Base-by-base conservation (phyloP, 2,797 vertebrate species). In the Nyctalus aviator region DNA sequence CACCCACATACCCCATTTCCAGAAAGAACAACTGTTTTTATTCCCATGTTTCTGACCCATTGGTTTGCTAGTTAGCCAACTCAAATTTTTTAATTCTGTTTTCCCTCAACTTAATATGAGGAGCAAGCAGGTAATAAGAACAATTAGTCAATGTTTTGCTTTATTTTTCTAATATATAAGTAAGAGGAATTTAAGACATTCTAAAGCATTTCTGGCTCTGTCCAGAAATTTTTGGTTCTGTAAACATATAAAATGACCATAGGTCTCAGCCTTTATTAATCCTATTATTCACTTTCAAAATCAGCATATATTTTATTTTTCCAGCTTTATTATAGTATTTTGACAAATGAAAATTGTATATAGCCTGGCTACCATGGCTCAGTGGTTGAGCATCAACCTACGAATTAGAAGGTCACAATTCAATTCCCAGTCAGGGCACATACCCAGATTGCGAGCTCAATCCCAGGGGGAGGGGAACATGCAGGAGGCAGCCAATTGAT, bases 101-200 rank as follows among this genome's bases (percentile, higher is more conserved):
- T 88, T 50, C 18, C 48, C 72, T 83, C 76, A 6, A 7, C 72
- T 83, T 68, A 5, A 8, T 66, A 41, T 79, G 66, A 57, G 12
- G 32, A 87, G 18, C 18, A 92, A 50, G 6, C 59, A 69, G 30
- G 25, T 82, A 68, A 46, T 50, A 59, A 17, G n/a, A 84, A 50
- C 17, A 35, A 87, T 55, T 71, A 32, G 27, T 79, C 10, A 72
- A 21, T 93, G 27, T 57, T 82, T 86, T 88, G 17, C 46, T 83
- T 79, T 90, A 73, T 35, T 79, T 84, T 84, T 83, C 87, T 90
- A 30, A 66, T 14, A 50, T 82, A 44, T 14, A 68, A 57, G 68
- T 86, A 81, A 68, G 83, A 90, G 14, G 50, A 2, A 59, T 48
- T 37, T 59, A 72, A 82, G 69, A 91, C 5, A 44, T 71, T 57